Base-by-base conservation (phyloP, 2,888 invertebrate genomes). In the Galerucella calmariensis region DNA sequence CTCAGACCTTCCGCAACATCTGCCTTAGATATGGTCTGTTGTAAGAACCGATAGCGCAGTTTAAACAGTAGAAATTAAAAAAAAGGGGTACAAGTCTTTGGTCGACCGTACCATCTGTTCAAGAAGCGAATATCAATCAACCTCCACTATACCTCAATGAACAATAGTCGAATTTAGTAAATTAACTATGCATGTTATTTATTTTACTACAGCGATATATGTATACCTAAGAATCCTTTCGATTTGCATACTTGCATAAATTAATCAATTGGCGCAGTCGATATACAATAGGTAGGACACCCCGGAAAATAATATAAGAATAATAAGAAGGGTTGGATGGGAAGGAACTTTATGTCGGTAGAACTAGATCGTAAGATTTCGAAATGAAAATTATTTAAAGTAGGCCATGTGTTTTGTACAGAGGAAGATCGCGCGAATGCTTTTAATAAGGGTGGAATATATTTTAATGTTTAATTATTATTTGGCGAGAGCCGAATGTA, bases 111-210 rank as follows among this genome's bases (percentile, higher is more conserved):
- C 72, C 76, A 77, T 78, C 73, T 75, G 78, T 76, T 69, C 72
- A 67, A 72, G 69, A 58, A 72, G 53, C 56, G 44, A 75, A 73
- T 67, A 58, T 74, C 73, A 68, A 73, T 70, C 75, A 74, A 75
- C 72, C 67, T 71, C 35, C 35, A 35, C 35, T 35, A 35, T 35
- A 71, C 77, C 67, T 73, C 63, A 73, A 74, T 73, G 79, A 79
- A 79, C 79, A 79, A 79, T 79, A 69, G 58, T 61, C 66, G 63
- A 75, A 75, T 75, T 75, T 75, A 59, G 69, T n/a, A 73, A 81
- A 81, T 81, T 81, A 81, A 80, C 81, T 81, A 81, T 81, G 81
- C 81, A 81, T 79, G 79, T 77, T 81, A 81, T 81, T 81, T 79
- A 79, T 68, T 75, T 76, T 76, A 65, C 63, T 9, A 75, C 53